These are phyloP conservation scores for Monochamus alternatus DNA, from an alignment of 2,888 invertebrate species.

Conservation along the genomic window DNA sequence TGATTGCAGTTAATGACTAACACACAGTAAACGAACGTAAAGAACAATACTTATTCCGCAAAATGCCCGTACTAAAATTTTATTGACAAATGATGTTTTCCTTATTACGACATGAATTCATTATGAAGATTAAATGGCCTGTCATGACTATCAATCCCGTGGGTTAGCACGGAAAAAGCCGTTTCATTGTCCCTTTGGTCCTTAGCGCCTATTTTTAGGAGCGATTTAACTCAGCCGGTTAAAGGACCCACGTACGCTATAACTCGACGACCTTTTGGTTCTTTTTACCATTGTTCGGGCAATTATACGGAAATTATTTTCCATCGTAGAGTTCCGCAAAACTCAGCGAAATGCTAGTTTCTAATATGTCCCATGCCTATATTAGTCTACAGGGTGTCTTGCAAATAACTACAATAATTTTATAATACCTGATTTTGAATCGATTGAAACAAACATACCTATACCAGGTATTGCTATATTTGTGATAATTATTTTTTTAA, in stretches of 20 bases:
- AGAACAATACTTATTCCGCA: not conserved
- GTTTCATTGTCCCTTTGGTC: slow-evolving; percentile 16
- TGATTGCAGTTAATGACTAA: no score
- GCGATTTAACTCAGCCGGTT: not conserved
- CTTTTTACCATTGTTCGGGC: not conserved
- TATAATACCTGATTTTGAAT: no score
- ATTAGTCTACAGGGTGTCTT: no score
- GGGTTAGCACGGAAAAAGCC: not conserved
- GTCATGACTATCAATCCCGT: slow-evolving; percentile 17
- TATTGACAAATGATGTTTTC: slow-evolving; percentile 4
- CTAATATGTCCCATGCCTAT: no score
- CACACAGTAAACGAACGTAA: not conserved
- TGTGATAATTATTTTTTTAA: no score
- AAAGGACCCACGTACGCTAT: not conserved
- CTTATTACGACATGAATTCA: slow-evolving; percentile 21
- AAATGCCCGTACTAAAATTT: not conserved
- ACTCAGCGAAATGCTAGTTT: no score
- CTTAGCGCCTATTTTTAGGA: slow-evolving; percentile 16
- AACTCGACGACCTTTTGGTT: not conserved
- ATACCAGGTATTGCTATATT: no score
- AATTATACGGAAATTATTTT: not conserved
- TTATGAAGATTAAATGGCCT: slow-evolving; percentile 15
- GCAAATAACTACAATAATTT: no score
- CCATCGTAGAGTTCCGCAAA: not conserved
- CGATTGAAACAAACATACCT: no score